These are phyloP conservation scores for Heliothis peltigera DNA, from an alignment of 2,888 invertebrate genomes.

Conservation along the genomic window DNA sequence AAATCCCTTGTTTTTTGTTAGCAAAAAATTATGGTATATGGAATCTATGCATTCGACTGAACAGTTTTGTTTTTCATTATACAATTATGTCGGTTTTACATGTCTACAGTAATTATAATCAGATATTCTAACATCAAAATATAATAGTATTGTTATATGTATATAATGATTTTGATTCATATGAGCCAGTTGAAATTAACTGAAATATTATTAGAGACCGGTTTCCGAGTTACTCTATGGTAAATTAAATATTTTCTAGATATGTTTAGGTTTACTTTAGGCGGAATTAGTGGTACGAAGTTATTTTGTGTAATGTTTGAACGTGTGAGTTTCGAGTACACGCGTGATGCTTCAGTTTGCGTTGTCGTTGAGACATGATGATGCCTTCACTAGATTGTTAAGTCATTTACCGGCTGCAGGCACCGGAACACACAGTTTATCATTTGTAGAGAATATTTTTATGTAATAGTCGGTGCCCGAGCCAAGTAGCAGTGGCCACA, in stretches of 20 bases:
- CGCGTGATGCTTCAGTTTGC: conserved; percentile 76
- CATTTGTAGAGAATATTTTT: conserved; percentile 65
- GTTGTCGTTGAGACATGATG: conserved; percentile 76
- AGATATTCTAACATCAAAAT: conserved; percentile 59
- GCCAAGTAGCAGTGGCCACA: conserved; percentile 54
- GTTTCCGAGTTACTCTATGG: conserved; percentile 58
- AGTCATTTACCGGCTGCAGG: conserved; percentile 64
- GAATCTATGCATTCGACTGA: conserved; percentile 50
- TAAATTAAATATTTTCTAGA: conserved; percentile 73
- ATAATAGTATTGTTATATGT: conserved; percentile 83
- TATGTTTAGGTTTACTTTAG: conserved; percentile 85
- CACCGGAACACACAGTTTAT: conserved; percentile 40
- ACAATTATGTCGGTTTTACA: conserved; percentile 46
- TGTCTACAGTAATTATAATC: conserved; percentile 32
- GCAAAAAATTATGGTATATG: conserved; percentile 30
- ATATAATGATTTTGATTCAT: conserved; percentile 82
- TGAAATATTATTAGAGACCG: conserved; percentile 61
- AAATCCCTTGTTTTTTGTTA: conserved; percentile 35
- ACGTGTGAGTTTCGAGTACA: conserved; percentile 74
- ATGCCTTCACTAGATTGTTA: conserved; percentile 83
- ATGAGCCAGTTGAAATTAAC: conserved; percentile 71
- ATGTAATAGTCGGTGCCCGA: conserved; percentile 47
- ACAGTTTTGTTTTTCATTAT: conserved; percentile 31
- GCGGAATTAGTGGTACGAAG: conserved; percentile 80
- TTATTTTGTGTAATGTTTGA: conserved; percentile 81